Percentiles rank a stretch among this genome's conserved stretches.
These are phyloP conservation scores for Loris lydekkerianus DNA, from an alignment of 2,797 vertebrate genomes.

Conservation along the genomic window DNA sequence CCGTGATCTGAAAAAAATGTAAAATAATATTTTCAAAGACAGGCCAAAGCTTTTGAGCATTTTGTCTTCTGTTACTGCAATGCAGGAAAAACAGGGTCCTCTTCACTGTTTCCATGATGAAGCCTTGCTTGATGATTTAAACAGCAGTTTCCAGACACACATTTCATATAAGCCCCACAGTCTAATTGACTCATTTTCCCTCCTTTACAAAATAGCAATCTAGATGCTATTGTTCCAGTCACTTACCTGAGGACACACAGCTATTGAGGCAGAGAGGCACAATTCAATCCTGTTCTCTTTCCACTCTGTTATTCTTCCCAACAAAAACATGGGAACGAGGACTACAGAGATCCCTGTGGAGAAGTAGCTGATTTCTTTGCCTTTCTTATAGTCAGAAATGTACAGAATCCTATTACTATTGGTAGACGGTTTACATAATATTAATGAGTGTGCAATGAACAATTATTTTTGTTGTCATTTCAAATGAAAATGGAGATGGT, in stretches of 20 bases:
- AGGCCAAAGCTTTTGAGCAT: background rate
- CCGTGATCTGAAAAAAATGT: background rate
- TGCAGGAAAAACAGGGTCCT: background rate
- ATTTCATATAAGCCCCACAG: background rate
- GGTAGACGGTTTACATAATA: background rate
- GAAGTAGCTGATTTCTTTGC: background rate
- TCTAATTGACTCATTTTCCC: background rate
- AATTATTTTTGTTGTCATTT: constrained; percentile 48
- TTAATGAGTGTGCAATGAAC: background rate
- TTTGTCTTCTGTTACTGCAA: background rate
- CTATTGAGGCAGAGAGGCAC: background rate
- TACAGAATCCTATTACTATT: background rate
- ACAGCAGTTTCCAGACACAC: background rate
- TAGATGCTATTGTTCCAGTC: background rate
- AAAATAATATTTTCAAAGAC: constrained; percentile 64
- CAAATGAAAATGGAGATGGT: background rate
- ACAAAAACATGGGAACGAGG: background rate
- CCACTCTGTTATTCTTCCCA: background rate
- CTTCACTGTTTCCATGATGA: background rate
- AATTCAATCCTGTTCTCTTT: background rate
- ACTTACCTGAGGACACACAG: background rate
- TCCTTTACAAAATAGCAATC: background rate
- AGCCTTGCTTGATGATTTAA: background rate
- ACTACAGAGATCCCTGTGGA: background rate
- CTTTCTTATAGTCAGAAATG: background rate